Percentiles rank a stretch among this genome's conserved stretches.
Evolutionary conservation across 2,113 vertebrate species (phyloP).

Genomic region (Mastomys coucha): DNA sequence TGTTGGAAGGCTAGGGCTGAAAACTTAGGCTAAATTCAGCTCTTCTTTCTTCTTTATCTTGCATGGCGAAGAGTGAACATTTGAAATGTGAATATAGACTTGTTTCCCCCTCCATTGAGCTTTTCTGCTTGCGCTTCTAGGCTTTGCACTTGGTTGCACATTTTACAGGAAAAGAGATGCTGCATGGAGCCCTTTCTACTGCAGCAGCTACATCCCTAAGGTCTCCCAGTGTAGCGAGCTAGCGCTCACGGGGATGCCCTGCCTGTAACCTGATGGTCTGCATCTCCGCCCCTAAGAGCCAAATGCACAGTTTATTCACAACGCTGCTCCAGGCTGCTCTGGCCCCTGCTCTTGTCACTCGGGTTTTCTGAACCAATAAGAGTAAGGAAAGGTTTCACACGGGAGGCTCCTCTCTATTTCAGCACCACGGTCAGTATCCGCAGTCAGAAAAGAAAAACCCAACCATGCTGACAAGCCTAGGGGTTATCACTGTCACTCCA

Average conservation of each 20-base stretch:
- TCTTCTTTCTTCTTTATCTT: neutral
- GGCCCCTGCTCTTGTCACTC: slow-evolving; percentile 58
- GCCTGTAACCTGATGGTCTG: slow-evolving; percentile 34
- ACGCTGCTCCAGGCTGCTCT: slow-evolving; percentile 26
- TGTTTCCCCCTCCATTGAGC: neutral
- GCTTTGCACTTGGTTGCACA: slow-evolving; percentile 47
- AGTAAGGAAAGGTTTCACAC: slow-evolving; percentile 31
- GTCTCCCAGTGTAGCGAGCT: neutral
- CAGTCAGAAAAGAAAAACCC: neutral
- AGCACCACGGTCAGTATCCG: slow-evolving; percentile 78
- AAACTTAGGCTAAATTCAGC: slow-evolving; percentile 72
- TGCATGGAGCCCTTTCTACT: slow-evolving; percentile 56
- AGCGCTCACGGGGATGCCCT: neutral
- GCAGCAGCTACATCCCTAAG: slow-evolving; percentile 1
- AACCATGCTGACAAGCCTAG: slow-evolving; percentile 34
- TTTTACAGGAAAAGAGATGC: slow-evolving; percentile 54
- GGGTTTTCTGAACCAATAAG: slow-evolving; percentile 67
- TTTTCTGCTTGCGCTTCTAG: slow-evolving; percentile 37
- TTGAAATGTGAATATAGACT: slow-evolving; percentile 22
- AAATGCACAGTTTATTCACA: neutral
- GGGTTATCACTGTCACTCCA: neutral
- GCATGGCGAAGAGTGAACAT: neutral
- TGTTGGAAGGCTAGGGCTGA: slow-evolving; percentile 67
- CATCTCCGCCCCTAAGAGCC: neutral
- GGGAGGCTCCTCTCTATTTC: slow-evolving; percentile 50